Conservation (phyloP, 1,140 invertebrate genomes). For the Samia ricini region DNA sequence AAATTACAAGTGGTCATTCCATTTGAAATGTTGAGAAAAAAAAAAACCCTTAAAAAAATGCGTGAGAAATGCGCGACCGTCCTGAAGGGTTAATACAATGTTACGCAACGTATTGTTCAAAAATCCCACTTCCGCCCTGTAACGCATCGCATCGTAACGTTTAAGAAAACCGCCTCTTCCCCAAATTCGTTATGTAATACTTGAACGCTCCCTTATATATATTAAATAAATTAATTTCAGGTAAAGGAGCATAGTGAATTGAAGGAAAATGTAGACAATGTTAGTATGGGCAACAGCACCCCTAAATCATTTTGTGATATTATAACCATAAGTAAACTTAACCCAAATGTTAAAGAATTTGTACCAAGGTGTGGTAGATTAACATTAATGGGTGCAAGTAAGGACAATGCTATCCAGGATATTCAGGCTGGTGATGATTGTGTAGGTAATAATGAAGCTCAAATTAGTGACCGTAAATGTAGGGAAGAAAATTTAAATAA, state of each 20-base stretch:
- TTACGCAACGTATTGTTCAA: too few species aligned
- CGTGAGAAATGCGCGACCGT: too few species aligned
- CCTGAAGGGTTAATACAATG: too few species aligned
- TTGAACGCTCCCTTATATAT: too few species aligned
- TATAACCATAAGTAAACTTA: conserved; percentile 42
- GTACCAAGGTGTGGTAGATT: conserved; percentile 23
- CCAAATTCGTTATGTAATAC: too few species aligned
- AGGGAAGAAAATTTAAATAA: not conserved
- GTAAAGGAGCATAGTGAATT: conserved; percentile 26
- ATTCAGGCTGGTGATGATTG: conserved; percentile 1
- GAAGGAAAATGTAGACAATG: not conserved
- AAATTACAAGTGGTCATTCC: too few species aligned
- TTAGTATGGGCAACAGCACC: conserved; percentile 9
- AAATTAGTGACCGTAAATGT: not conserved
- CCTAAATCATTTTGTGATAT: conserved; percentile 13
- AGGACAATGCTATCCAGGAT: conserved; percentile 3
- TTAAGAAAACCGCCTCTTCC: too few species aligned
- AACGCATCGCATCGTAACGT: too few species aligned
- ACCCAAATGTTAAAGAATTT: conserved; percentile 48
- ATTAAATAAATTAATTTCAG: conserved; percentile 24
- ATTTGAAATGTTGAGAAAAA: too few species aligned
- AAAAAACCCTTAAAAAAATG: too few species aligned
- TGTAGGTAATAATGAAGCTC: not conserved
- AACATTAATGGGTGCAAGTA: not conserved
- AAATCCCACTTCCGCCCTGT: too few species aligned